Percentiles rank a stretch among this genome's conserved stretches.
These are phyloP conservation scores for Trypoxylus dichotomus DNA, from an alignment of 1,140 invertebrate genomes.

Conservation along the genomic window DNA sequence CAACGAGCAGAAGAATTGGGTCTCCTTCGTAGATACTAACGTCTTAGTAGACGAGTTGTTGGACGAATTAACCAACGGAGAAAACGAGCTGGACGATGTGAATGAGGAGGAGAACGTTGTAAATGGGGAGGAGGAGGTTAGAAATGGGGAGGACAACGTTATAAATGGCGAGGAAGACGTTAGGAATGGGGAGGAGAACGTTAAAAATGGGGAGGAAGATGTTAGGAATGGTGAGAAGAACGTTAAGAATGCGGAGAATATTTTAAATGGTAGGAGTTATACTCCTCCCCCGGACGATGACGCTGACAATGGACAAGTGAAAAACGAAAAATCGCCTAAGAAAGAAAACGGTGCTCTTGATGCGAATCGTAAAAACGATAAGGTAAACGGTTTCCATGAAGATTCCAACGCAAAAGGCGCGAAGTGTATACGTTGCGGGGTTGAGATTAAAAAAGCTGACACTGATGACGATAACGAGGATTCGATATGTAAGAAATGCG, in stretches of 20 bases:
- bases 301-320: not conserved
- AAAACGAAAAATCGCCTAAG: not conserved
- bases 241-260: too few relatives aligned
- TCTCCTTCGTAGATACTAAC: not conserved
- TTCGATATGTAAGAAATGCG: not conserved
- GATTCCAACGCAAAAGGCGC: too few relatives aligned
- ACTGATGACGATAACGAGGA: not conserved
- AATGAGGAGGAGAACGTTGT: not conserved
- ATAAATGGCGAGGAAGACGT: not conserved
- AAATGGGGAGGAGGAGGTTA: not conserved
- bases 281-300: not conserved
- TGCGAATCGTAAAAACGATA: not conserved
- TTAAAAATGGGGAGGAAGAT: not conserved
- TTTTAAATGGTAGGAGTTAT: too few relatives aligned
- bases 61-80: not conserved
- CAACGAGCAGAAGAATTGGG: not conserved
- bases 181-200: too few relatives aligned
- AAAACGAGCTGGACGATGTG: not conserved
- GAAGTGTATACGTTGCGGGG: too few relatives aligned
- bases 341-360: not conserved
- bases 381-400: not conserved
- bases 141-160: not conserved
- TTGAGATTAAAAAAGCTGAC: not conserved
- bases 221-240: too few relatives aligned
- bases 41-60: not conserved